Conservation (phyloP, 2,888 invertebrate species). For the Aphodius sticticus region DNA sequence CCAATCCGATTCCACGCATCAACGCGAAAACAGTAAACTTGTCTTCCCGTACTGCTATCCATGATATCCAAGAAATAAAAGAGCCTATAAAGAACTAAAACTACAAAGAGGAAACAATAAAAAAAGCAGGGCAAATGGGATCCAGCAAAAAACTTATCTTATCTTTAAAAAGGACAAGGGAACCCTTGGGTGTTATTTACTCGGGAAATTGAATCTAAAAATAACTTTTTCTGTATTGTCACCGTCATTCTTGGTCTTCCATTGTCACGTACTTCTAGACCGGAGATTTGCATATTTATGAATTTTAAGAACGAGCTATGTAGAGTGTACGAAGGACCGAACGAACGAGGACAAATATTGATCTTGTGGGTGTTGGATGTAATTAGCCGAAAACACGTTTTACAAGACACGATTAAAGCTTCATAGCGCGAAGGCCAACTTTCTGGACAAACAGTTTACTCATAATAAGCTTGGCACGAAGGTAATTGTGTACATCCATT, state of each 20-base stretch:
- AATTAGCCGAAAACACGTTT: not conserved
- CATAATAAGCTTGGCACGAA: no score
- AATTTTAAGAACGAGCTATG: not conserved
- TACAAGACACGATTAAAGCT: not conserved
- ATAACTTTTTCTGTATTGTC: not conserved
- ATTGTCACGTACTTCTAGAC: not conserved
- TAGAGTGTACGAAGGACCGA: not conserved
- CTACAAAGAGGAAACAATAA: not conserved
- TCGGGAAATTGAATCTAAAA: constrained; percentile 4
- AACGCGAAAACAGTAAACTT: not conserved
- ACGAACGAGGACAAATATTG: not conserved
- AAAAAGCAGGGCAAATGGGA: not conserved
- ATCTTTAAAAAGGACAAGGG: not conserved
- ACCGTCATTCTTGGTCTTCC: not conserved
- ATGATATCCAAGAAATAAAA: not conserved
- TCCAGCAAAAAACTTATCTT: not conserved
- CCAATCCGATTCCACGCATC: not conserved
- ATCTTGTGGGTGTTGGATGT: not conserved
- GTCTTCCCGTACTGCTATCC: not conserved
- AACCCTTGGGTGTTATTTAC: not conserved
- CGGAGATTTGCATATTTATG: not conserved
- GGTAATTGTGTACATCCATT: no score
- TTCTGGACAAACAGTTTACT: no score
- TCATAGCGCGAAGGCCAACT: not conserved
- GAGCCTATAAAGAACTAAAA: not conserved